These are phyloP conservation scores for Notodonta ziczac DNA, from an alignment of 2,888 invertebrate genomes.

Conservation along the genomic window DNA sequence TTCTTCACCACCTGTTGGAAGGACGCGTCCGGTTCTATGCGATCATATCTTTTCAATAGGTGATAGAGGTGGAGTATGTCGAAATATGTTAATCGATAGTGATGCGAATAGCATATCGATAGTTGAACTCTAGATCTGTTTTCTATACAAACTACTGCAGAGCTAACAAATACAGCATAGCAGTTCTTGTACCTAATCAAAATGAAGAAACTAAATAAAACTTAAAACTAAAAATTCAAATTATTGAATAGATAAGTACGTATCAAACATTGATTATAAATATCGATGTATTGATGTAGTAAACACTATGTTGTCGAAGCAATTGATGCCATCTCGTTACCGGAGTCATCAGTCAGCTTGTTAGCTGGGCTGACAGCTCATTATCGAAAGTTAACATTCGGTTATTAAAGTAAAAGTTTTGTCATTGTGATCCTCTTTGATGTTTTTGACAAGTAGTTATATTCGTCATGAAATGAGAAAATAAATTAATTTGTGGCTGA, in stretches of 20 bases:
- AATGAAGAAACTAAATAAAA: too few relatives aligned
- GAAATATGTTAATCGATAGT: conserved; percentile 3
- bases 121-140: background rate
- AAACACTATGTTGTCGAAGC: background rate
- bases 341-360: background rate
- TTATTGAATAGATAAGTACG: too few relatives aligned
- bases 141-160: too few relatives aligned
- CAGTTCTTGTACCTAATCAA: background rate
- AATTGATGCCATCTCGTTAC: background rate
- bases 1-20: background rate
- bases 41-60: conserved; percentile 1
- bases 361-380: conserved; percentile 5
- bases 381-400: conserved; percentile 5
- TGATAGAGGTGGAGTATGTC: background rate
- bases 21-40: background rate
- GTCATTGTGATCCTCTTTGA: conserved; percentile 2
- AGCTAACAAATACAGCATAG: too few relatives aligned
- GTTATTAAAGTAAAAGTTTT: conserved; percentile 3
- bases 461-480: background rate
- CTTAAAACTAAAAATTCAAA: too few relatives aligned
- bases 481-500: background rate
- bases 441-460: background rate
- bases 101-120: background rate
- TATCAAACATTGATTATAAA: background rate
- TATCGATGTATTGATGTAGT: background rate